Evolutionary conservation across 2,888 invertebrate species (phyloP).

Genomic region (Nudaria mundana): DNA sequence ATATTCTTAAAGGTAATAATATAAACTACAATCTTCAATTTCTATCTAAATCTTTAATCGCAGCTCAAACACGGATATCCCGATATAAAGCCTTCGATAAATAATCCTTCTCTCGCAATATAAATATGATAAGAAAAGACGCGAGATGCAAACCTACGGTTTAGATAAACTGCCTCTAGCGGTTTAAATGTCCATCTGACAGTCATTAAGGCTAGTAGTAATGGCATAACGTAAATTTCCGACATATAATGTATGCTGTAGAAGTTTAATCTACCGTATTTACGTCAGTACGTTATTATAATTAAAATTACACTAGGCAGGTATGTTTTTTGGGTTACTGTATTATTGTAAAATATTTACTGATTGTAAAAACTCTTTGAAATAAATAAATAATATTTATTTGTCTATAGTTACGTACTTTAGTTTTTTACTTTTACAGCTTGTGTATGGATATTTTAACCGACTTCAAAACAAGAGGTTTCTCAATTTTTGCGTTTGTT

Average conservation of each 20-base stretch:
- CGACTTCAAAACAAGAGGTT: too few species aligned
- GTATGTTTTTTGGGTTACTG: not conserved
- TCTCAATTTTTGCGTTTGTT: too few species aligned
- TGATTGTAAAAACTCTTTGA: too few species aligned
- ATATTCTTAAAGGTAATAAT: too few species aligned
- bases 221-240: constrained; percentile 52
- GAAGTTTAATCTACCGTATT: constrained; percentile 11
- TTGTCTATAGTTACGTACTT: too few species aligned
- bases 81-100: constrained; percentile 11
- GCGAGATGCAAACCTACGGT: constrained; percentile 32
- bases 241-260: constrained; percentile 22
- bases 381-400: not conserved
- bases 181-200: constrained; percentile 50
- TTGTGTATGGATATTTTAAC: too few species aligned
- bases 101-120: constrained; percentile 7
- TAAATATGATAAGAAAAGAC: constrained; percentile 11
- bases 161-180: constrained; percentile 49
- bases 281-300: constrained; percentile 9
- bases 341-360: not conserved
- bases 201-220: constrained; percentile 47
- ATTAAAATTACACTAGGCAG: constrained; percentile 4
- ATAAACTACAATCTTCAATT: not conserved
- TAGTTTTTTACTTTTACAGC: too few species aligned
- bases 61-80: constrained; percentile 13
- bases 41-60: constrained; percentile 1